Conservation (phyloP, 1,140 invertebrate species). For the Pararge aegeria region DNA sequence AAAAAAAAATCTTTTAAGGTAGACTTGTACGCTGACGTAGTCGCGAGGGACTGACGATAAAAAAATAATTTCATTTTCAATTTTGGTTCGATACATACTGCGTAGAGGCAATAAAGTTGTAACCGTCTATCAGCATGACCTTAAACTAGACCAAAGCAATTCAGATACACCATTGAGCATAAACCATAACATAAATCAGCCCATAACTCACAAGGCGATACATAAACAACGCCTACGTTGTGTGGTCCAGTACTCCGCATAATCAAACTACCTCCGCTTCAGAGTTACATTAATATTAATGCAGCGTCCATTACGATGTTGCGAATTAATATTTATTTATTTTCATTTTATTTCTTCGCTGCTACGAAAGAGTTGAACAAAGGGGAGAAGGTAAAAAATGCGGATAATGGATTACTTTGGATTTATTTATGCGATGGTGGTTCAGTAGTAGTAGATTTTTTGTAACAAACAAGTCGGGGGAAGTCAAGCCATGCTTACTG, state of each 20-base stretch:
- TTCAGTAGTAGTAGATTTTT: too few species aligned
- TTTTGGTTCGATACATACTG: too few species aligned
- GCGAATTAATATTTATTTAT: conserved; percentile 10
- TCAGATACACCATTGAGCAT: conserved; percentile 21
- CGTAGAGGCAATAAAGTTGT: too few species aligned
- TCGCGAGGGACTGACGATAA: too few species aligned
- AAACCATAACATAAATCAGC: conserved; percentile 22
- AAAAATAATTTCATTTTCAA: too few species aligned
- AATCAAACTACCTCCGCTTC: conserved; percentile 17
- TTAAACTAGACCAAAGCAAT: conserved; percentile 8
- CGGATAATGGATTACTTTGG: neutral
- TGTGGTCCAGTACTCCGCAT: conserved; percentile 14
- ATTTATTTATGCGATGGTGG: neutral
- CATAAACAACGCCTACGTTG: conserved; percentile 3
- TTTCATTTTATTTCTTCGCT: neutral
- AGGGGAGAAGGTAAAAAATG: neutral
- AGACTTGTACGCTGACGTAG: too few species aligned
- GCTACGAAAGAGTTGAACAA: neutral
- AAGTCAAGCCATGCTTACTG: too few species aligned
- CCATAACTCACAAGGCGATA: conserved; percentile 19
- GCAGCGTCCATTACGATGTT: conserved; percentile 16
- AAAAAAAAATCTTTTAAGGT: too few species aligned
- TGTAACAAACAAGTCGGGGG: too few species aligned
- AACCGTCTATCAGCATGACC: neutral
- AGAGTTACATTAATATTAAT: conserved; percentile 43